These are phyloP conservation scores for Microhierax caerulescens DNA, from an alignment of 2,797 vertebrate genomes.

Conservation along the genomic window DNA sequence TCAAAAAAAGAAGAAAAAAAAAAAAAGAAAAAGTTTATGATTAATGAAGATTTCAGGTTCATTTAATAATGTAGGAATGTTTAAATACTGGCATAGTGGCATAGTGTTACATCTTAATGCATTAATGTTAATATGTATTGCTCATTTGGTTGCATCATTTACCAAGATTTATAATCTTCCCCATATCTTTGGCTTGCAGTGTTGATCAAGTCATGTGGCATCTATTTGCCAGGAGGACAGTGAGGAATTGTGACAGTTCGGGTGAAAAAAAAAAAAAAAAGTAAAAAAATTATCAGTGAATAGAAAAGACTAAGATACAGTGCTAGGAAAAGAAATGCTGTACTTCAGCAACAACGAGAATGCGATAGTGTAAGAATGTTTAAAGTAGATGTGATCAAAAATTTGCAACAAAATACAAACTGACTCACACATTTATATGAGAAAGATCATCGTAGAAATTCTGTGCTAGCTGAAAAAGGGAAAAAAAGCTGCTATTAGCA, in stretches of 20 bases:
- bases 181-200: neutral
- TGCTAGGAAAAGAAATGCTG: neutral
- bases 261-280: neutral
- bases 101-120: neutral
- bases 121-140: neutral
- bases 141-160: neutral
- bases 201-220: neutral
- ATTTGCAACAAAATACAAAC: neutral
- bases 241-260: neutral
- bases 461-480: neutral
- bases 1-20: neutral
- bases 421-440: neutral
- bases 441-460: neutral
- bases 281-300: neutral
- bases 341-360: neutral
- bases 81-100: neutral
- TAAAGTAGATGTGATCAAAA: neutral
- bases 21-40: accelerated
- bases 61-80: neutral
- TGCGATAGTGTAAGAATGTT: neutral
- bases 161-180: neutral
- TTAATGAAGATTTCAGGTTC: neutral
- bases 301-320: neutral
- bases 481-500: neutral
- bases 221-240: neutral